phyloP scores from a whole-genome alignment of 2,113 vertebrate genomes.

The Oxyruncus cristatus region DNA sequence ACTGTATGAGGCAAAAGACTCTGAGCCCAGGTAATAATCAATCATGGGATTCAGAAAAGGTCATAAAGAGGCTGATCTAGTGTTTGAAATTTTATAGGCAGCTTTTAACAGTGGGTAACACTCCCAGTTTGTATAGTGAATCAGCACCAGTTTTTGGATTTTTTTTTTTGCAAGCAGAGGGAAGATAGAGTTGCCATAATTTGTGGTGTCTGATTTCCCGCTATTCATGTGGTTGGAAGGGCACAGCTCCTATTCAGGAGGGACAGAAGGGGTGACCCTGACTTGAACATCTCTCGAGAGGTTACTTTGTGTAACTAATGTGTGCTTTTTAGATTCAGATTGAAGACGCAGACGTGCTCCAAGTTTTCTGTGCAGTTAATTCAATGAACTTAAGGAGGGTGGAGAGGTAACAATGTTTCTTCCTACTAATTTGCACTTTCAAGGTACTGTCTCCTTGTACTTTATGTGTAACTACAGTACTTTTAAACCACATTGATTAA shows the following conservation, averaged over 20 bases:
- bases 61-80: neutral
- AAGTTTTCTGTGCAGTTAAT: neutral
- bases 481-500: constrained; percentile 64
- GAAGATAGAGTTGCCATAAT: neutral
- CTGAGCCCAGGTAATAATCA: neutral
- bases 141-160: neutral
- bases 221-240: neutral
- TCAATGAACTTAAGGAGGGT: neutral
- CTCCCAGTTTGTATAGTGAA: neutral
- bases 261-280: neutral
- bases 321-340: neutral
- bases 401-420: constrained; percentile 48
- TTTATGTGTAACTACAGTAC: neutral
- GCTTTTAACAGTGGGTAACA: neutral
- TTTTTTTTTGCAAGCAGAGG: neutral
- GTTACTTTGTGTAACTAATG: neutral
- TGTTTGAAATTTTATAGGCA: neutral
- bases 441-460: constrained; percentile 37
- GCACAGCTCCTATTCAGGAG: neutral
- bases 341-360: neutral
- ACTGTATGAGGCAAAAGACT: neutral
- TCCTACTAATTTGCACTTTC: constrained; percentile 57
- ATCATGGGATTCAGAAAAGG: neutral
- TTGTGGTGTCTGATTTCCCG: neutral
- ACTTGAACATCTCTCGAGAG: neutral